Conservation (phyloP, 2,888 invertebrate species). For the Anodontia alba region DNA sequence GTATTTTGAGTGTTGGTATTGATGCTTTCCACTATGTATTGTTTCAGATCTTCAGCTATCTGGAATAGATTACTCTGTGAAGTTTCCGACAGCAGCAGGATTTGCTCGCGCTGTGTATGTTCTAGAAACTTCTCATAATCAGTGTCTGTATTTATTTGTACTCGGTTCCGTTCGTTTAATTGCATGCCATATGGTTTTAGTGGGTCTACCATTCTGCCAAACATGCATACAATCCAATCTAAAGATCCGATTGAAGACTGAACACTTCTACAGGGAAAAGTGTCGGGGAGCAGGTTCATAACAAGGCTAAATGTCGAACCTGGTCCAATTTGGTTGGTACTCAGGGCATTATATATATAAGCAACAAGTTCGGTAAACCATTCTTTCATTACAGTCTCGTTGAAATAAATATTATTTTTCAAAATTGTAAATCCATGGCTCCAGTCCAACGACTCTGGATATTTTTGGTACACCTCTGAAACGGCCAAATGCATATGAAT, state of each 20-base stretch:
- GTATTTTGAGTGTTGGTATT: background rate
- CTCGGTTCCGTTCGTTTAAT: background rate
- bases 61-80: background rate
- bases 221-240: background rate
- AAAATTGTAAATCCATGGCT: no score
- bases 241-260: background rate
- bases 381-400: no score
- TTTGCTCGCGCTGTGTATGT: background rate
- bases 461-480: no score
- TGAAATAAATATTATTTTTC: no score
- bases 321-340: no score
- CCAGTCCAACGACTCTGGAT: no score
- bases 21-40: background rate
- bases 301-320: background rate
- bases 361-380: no score
- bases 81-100: background rate
- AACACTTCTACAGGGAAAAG: background rate
- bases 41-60: background rate
- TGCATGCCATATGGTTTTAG: background rate
- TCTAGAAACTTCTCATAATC: background rate
- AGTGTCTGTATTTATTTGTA: background rate
- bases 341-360: no score
- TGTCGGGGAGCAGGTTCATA: background rate
- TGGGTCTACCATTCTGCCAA: background rate
- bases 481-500: no score